Conservation (phyloP, 2,888 invertebrate species). For the Capitulum mitella region DNA sequence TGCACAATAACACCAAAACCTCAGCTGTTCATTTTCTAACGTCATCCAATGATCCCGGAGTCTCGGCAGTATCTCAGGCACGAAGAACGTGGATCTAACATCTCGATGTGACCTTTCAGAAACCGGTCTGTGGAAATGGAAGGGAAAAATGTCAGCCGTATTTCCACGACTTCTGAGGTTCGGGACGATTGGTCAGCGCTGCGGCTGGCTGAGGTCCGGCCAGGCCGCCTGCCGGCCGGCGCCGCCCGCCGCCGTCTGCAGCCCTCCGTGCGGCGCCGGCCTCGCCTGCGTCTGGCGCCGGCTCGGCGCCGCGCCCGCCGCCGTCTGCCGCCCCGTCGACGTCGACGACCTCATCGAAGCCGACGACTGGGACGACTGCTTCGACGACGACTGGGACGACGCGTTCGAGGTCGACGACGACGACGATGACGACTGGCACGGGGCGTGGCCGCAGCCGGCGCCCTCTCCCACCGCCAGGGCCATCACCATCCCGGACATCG, state of each 20-base stretch:
- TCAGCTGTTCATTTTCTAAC: too few relatives aligned
- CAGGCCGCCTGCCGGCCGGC: background rate
- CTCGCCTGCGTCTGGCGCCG: background rate
- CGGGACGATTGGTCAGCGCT: too few relatives aligned
- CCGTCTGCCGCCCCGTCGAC: background rate
- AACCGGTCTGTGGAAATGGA: too few relatives aligned
- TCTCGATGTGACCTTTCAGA: too few relatives aligned
- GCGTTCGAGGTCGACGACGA: background rate
- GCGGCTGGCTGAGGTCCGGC: background rate
- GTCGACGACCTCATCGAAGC: background rate
- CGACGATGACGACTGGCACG: background rate
- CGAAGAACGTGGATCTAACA: too few relatives aligned
- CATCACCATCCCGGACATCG: too few relatives aligned
- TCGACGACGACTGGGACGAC: background rate
- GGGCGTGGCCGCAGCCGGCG: background rate
- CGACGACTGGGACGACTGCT: constrained; percentile 11
- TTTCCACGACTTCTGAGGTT: too few relatives aligned
- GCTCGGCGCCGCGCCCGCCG: background rate
- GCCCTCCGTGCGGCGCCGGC: background rate
- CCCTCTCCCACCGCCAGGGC: background rate
- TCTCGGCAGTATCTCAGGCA: too few relatives aligned
- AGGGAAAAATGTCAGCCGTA: too few relatives aligned
- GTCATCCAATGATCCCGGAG: background rate
- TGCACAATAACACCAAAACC: too few relatives aligned
- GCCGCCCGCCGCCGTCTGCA: background rate